These are phyloP conservation scores for Danaus plexippus DNA, from an alignment of 1,140 invertebrate genomes.

Conservation along the genomic window DNA sequence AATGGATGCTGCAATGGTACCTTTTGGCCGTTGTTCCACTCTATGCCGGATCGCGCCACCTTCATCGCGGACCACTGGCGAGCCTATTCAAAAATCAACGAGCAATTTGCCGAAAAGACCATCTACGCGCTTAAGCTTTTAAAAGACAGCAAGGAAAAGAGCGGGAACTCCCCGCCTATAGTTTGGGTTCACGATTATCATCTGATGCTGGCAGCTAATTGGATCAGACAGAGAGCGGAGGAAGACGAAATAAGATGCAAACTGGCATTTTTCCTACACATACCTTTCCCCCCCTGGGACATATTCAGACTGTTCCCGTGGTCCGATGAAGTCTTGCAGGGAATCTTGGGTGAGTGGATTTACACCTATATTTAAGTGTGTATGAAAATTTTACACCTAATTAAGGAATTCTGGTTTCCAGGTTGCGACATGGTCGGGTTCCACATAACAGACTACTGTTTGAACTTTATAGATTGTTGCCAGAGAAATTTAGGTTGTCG, in stretches of 20 bases:
- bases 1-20: constrained; percentile 94
- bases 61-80: constrained; percentile 87
- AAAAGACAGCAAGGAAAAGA: constrained; percentile 73
- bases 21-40: constrained; percentile 93
- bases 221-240: constrained; percentile 85
- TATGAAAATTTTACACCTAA: no score
- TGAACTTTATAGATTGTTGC: constrained; percentile 94
- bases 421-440: constrained; percentile 94
- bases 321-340: constrained; percentile 93
- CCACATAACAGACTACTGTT: constrained; percentile 91
- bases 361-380: background rate
- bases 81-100: constrained; percentile 86
- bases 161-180: constrained; percentile 76
- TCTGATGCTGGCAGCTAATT: constrained; percentile 90
- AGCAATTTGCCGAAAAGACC: constrained; percentile 86
- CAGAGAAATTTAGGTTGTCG: constrained; percentile 88
- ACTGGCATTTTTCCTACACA: constrained; percentile 92
- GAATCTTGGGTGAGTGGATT: constrained; percentile 78
- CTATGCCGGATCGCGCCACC: constrained; percentile 86
- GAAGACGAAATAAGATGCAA: constrained; percentile 84
- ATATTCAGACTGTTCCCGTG: constrained; percentile 91
- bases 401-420: constrained; percentile 29
- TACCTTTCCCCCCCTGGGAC: constrained; percentile 94
- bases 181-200: constrained; percentile 96
- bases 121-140: constrained; percentile 80